A percentile compares a stretch with the other conserved stretches of the same genome.
Evolutionary conservation across 23 tunicate species (phyloP).

Genomic region (Trididemnum clinides): DNA sequence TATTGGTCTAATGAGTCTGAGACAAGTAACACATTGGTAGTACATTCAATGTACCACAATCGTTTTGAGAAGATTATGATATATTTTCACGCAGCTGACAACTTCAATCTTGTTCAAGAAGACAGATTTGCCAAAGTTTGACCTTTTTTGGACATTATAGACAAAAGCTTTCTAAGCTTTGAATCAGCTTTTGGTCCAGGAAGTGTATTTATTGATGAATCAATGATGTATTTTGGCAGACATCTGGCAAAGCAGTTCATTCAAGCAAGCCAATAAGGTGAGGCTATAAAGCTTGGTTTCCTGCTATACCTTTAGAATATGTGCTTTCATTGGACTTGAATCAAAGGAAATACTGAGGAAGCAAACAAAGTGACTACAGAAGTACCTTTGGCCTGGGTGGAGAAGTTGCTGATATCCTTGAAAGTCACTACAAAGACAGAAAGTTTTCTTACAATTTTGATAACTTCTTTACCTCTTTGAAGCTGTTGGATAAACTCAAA

Average conservation of each 20-base stretch:
- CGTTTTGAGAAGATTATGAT: background rate
- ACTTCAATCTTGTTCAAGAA: background rate
- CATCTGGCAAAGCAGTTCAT: background rate
- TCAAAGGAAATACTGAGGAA: background rate
- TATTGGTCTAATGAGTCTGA: background rate
- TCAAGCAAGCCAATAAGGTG: background rate
- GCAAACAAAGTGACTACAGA: background rate
- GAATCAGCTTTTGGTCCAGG: background rate
- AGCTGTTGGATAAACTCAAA: background rate
- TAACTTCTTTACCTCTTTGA: background rate
- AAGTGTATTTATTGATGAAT: background rate
- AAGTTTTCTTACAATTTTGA: background rate
- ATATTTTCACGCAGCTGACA: background rate
- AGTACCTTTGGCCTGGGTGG: background rate
- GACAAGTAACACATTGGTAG: background rate
- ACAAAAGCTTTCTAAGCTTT: background rate
- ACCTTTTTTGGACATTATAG: background rate
- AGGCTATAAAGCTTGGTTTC: background rate
- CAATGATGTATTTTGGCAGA: background rate
- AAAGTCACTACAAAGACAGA: background rate
- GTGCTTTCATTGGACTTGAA: background rate
- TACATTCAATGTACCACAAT: background rate
- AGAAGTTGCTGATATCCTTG: background rate
- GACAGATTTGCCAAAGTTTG: background rate
- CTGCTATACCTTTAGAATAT: background rate